Evolutionary conservation across 1,140 invertebrate species (phyloP), one percentile per base, ranked within the genome.

Genomic region (Cherax destructor): DNA sequence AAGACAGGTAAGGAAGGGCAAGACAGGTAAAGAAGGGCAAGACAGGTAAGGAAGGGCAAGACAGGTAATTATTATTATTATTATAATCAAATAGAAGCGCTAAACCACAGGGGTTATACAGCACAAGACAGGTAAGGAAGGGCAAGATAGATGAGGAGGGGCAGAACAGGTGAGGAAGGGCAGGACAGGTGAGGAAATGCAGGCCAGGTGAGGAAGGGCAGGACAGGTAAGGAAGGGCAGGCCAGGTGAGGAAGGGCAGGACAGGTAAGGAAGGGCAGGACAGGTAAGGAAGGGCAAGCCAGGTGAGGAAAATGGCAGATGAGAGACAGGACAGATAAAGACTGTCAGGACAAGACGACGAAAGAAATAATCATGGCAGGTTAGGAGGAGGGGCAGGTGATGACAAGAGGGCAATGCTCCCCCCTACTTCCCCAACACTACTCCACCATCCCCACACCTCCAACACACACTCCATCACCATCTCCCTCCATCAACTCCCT

Each of bases 351-450:
- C 9, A 24, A 11, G 11, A 24, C 0, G 52, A 13, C 52, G 80
- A 2, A 10, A n/a, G 21, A n/a, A 24, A 30, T 30, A 56, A 41
- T 16, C 56, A 83, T 52, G 9, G 80, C 10, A 49, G 10, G 56
- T 10, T n/a, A 61, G 56, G 41, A 6, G 50, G 77, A 10, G 56
- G 16, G 56, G 56, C 16, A 59, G 3, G 56, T 59, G 56, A 59
- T 59, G 56, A 10, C 56, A 13, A 65, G 81, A 83, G 81, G 61
- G 24, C 81, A 83, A 83, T 83, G 81, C 81, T 69, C 81, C 81
- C 80, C 61, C 81, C 30, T 49, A 18, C 52, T 3, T 16, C 81
- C 11, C 81, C 81, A 61, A 10, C 61, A 49, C 81, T 24, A 69
- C 81, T 7, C 81, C 50, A 21, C 61, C 79, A 74, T 49, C 30